Base-by-base conservation (phyloP, 2,888 invertebrate species). In the Drosophila sordidapex region DNA sequence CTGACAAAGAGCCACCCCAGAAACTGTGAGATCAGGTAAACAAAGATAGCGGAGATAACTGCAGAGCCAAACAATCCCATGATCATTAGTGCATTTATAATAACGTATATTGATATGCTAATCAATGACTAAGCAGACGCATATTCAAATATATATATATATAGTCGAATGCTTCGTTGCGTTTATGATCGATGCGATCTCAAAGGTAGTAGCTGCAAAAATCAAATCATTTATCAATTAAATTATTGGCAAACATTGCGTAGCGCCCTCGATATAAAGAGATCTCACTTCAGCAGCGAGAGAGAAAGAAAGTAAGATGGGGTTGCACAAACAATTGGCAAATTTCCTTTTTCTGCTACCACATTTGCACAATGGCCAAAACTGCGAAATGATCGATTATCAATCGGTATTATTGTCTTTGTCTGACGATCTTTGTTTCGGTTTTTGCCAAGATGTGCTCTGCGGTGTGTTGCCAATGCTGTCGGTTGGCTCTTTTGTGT, bases 171-270 rank as follows among this genome's bases (percentile, higher is more conserved):
- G 73, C 53, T 35, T 59, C 59, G 53, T 46, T 87, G 79, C 57
- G 10, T 57, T 75, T 77, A 81, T 90, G 87, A 90, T 87, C 74
- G 90, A 87, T 87, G 84, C 59, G 76, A 81, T 64, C 49, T 62
- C 53, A 46, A 40, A 74, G 56, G 36, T 68, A 61, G 67, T 25
- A 25, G 46, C 15, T 15, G 46, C 71, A 70, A 75, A 80, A 82
- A 84, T 87, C 85, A 89, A 87, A 89, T 88, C 90, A 89, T 88
- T 90, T 88, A 90, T 90, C 87, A 88, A 88, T 88, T 88, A 88
- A 79, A 88, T 85, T 90, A 88, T 88, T 88, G 87, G 90, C 87
- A 88, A 88, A 88, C 87, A 88, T 88, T 90, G 90, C 68, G 87
- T 77, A 54, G 78, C 65, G 82, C 87, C 87, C 66, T 89, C 74